Base-by-base conservation (phyloP, 2,113 vertebrate genomes). In the Crotophaga sulcirostris region DNA sequence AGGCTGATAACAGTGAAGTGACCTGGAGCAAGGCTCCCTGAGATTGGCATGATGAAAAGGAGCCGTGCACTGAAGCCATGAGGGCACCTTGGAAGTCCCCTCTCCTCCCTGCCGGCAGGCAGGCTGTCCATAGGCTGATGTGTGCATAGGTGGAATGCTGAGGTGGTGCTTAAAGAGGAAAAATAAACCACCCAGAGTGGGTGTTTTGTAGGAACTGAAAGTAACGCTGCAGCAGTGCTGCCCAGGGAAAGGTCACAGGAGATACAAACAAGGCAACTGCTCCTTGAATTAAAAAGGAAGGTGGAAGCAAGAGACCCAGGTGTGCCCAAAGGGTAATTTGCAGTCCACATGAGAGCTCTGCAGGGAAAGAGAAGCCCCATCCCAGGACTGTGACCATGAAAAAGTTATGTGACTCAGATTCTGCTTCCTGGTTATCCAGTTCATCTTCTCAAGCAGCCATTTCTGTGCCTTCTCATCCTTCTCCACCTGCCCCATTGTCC, bases 1-100 rank as follows among this genome's bases (percentile, higher is more conserved):
- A 55, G 11, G 80, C n/a, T 73, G 33, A 40, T 29, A 75, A 24
- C 24, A 83, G 34, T 44, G 76, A 34, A 68, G 34, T 14, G 3
- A 55, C 26, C 9, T 3, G 0, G 9, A 76, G 20, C 3, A 0
- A 6, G 11, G 19, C 34, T 84, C 59, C 47, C 74, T 2, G 0
- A 15, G 21, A 29, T 7, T 26, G 28, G 33, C 9, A 31, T 6
- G 44, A 16, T 4, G 3, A 34, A 44, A 19, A 40, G 11, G 54
- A 93, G 7, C 34, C 6, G 1, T 16, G 10, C 6, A 67, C 44
- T 3, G 9, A 80, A 89, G 42, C 36, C 55, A 55, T 2, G 0
- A 16, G 7, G 29, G 33, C 4, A 4, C 44, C 21, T 40, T 78
- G 69, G 26, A 78, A 82, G 69, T 55, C 26, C 26, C 23, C 49